Evolutionary conservation across 2,113 vertebrate species (phyloP), one percentile per base, ranked within the genome.

Genomic region (Hyaena hyaena): DNA sequence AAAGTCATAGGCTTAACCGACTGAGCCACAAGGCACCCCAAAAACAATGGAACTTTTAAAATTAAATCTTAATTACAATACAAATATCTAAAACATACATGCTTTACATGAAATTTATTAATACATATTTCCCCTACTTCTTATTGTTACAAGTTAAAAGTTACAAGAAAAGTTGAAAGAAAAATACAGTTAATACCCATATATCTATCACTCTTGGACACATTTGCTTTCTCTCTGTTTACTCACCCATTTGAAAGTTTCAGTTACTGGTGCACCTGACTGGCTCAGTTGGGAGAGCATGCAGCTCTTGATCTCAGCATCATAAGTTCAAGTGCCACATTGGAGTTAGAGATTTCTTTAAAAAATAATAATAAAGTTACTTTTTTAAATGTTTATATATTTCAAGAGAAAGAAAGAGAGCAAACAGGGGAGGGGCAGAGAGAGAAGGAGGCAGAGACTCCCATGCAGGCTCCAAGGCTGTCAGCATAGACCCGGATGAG

Each of bases 211-310:
- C 26, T 24, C 43, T 55, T 63, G 79, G 58, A 86, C 74, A 58
- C 84, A n/a, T 68, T 74, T 74, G n/a, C 19, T 63, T 94, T 90
- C n/a, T 83, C 31, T 43, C 11, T 94, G 12, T 87, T 92, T 81
- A 14, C 53, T 65, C 19, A 87, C n/a, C 45, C 74, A 24, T 92
- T 66, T 87, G 53, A 71, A 87, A 81, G 21, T 65, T 92, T 73
- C 19, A 65, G 77, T 43, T 91, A 63, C 43, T 74, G 71, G 11
- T 35, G 71, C 5, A 5, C 35, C 4, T 74, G 39, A 24, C 39
- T 28, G 39, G 39, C 39, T 45, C 73, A 26, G 12, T 74, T 5
- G 3, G 43, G 15, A 45, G 39, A 45, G 23, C 39, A 15, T 74
- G 73, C 39, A 74, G 7, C 73, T 74, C 68, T 35, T 45, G 39